These are phyloP conservation scores for Elachura formosa DNA, from an alignment of 2,113 vertebrate species.

Conservation along the genomic window DNA sequence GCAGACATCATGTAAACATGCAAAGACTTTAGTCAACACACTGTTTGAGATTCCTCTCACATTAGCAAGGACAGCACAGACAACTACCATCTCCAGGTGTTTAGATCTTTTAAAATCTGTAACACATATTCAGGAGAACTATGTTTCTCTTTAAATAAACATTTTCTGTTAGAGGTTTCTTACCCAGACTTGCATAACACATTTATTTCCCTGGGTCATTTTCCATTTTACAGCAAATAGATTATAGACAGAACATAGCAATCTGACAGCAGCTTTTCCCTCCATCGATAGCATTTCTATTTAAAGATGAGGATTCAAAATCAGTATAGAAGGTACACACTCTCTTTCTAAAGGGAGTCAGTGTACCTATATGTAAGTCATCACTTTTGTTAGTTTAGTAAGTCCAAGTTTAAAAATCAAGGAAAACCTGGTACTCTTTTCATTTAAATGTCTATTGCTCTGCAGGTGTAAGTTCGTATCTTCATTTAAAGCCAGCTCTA, in stretches of 20 bases:
- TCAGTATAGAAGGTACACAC: neutral
- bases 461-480: neutral
- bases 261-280: slow-evolving; percentile 23
- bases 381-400: neutral
- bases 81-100: neutral
- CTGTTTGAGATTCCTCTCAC: neutral
- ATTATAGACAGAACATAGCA: slow-evolving; percentile 13
- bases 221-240: slow-evolving; percentile 56
- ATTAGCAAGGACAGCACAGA: neutral
- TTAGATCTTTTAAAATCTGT: neutral
- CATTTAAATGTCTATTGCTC: neutral
- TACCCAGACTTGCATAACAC: slow-evolving; percentile 12
- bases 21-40: neutral
- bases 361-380: neutral
- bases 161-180: neutral
- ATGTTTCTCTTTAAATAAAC: neutral
- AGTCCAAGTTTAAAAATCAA: neutral
- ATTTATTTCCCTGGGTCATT: slow-evolving; percentile 59
- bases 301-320: slow-evolving; percentile 37
- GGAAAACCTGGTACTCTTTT: neutral
- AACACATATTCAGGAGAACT: neutral
- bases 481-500: neutral
- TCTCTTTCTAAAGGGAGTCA: neutral
- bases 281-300: slow-evolving; percentile 37
- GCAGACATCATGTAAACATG: neutral